Conservation (phyloP, 2,113 vertebrate genomes). For the Progne subis region DNA sequence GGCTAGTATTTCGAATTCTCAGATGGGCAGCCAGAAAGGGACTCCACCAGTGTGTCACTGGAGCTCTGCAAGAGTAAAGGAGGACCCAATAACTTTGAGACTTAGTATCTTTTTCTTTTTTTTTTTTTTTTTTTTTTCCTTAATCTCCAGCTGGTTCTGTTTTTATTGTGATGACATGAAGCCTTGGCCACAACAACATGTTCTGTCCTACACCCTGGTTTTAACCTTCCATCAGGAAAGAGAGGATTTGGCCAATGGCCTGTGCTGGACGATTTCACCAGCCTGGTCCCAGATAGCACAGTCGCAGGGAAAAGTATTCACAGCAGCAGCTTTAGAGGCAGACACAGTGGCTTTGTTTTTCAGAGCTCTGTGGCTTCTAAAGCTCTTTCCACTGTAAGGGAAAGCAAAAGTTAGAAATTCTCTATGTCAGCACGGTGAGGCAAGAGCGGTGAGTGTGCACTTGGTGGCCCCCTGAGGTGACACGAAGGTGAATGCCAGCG, state of each 20-base stretch:
- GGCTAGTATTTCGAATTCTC: neutral
- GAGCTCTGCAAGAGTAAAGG: neutral
- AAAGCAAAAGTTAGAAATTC: constrained; percentile 24
- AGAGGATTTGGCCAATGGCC: neutral
- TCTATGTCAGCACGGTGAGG: neutral
- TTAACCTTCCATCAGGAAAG: neutral
- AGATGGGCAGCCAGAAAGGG: neutral
- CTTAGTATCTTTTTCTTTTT: neutral
- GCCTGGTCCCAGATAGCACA: neutral
- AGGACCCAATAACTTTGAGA: neutral
- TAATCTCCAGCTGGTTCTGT: neutral
- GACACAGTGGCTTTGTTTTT: constrained; percentile 53
- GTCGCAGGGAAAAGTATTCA: neutral
- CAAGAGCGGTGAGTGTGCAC: neutral
- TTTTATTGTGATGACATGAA: neutral
- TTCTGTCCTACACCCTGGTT: neutral
- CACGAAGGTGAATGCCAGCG: neutral
- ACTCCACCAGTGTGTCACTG: neutral
- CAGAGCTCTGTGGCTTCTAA: neutral
- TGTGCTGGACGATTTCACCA: neutral
- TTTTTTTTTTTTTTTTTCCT: too few relatives aligned
- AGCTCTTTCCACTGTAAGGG: neutral
- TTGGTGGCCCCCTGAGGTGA: neutral
- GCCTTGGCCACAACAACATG: neutral
- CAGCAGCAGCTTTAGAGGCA: neutral